Conservation (phyloP, 2,797 vertebrate genomes). For the Gallirallus australis region DNA sequence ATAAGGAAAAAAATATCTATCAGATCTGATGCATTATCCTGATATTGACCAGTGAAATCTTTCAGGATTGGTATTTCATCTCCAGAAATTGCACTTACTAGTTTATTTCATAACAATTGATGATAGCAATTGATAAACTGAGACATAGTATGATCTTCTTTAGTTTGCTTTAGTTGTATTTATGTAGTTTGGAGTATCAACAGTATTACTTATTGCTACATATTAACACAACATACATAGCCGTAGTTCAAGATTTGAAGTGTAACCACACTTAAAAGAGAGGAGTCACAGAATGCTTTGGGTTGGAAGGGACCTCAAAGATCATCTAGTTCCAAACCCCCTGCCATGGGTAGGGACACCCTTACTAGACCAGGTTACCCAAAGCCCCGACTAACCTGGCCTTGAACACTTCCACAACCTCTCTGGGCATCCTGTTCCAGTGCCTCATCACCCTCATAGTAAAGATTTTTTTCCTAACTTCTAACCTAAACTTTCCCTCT, state of each 20-base stretch:
- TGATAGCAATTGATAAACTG: neutral
- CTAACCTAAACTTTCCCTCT: no score
- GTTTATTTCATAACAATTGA: neutral
- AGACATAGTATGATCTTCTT: neutral
- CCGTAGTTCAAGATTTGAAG: neutral
- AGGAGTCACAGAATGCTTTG: neutral
- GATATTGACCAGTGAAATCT: neutral
- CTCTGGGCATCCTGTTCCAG: no score
- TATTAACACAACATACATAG: neutral
- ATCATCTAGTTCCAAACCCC: no score
- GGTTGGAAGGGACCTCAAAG: no score
- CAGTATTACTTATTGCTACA: neutral
- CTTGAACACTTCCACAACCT: no score
- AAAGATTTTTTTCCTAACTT: no score
- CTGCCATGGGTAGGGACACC: no score
- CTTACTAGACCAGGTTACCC: no score
- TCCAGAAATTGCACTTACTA: neutral
- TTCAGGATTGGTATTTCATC: neutral
- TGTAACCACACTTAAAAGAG: neutral
- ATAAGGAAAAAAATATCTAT: no score
- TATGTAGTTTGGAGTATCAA: neutral
- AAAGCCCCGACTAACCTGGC: no score
- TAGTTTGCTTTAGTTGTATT: neutral
- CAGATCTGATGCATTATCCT: neutral
- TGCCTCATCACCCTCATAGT: no score